A percentile compares a stretch with the other conserved stretches of the same genome.
Evolutionary conservation across 2,113 vertebrate species (phyloP).

Genomic region (Formicarius rufipectus): DNA sequence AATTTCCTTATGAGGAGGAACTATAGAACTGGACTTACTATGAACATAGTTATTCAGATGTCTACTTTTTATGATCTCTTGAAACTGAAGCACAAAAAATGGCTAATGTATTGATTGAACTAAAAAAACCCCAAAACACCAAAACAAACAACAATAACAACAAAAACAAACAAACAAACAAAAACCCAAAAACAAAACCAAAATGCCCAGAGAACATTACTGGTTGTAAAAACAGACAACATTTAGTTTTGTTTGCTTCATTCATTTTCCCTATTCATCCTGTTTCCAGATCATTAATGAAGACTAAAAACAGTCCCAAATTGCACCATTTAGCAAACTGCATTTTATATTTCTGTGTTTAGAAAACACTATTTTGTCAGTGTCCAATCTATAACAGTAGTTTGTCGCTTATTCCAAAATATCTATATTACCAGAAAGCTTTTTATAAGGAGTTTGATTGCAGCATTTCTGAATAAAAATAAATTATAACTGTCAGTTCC

Average conservation of each 20-base stretch:
- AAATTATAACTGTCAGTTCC: neutral
- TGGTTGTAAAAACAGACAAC: neutral
- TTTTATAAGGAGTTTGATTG: neutral
- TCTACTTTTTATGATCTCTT: neutral
- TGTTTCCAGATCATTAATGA: constrained; percentile 44
- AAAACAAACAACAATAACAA: too few species aligned
- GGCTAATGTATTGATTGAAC: neutral
- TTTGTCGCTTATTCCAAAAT: neutral
- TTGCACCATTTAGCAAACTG: neutral
- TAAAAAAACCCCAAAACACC: neutral
- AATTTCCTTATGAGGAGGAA: neutral
- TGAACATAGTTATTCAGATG: neutral
- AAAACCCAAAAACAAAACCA: too few species aligned
- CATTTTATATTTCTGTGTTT: constrained; percentile 14
- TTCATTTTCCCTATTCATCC: constrained; percentile 15
- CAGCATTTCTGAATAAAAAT: constrained; percentile 1
- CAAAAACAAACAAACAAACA: too few species aligned
- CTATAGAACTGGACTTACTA: neutral
- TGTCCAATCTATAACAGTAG: neutral
- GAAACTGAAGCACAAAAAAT: neutral
- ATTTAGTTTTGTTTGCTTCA: neutral
- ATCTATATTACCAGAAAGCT: neutral
- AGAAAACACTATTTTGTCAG: constrained; percentile 23
- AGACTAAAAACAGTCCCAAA: constrained; percentile 18
- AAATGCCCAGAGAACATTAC: neutral